These are phyloP conservation scores for Serranus cabrilla DNA, from an alignment of 2,797 vertebrate species.

Conservation along the genomic window DNA sequence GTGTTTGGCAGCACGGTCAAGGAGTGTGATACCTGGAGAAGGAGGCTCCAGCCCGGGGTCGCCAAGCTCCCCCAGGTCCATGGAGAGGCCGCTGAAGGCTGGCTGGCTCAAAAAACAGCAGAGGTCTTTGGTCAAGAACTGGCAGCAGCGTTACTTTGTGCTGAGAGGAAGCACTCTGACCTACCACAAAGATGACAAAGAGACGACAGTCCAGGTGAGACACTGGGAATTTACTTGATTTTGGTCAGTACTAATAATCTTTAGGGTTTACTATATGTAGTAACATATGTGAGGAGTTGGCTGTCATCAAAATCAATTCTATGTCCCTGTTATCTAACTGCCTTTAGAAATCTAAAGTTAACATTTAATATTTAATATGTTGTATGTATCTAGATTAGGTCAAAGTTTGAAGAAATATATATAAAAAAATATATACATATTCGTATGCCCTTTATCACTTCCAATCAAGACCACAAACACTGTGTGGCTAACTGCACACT, in stretches of 20 bases:
- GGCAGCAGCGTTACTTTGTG: conserved; percentile 95
- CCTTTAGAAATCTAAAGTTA: not conserved
- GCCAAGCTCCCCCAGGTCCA: conserved; percentile 70
- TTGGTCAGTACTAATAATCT: not conserved
- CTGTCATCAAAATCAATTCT: not conserved
- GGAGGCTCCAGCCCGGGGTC: conserved; percentile 57
- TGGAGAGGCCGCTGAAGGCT: conserved; percentile 91
- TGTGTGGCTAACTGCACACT: conserved; percentile 51
- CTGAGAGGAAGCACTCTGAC: conserved; percentile 90
- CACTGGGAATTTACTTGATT: not conserved
- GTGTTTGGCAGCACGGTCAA: conserved; percentile 88
- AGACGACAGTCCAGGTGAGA: conserved; percentile 91
- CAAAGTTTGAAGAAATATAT: no score
- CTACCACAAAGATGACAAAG: conserved; percentile 96
- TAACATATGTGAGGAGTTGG: not conserved
- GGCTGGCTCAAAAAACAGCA: conserved; percentile 98
- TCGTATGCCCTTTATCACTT: conserved; percentile 19
- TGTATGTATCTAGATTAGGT: not conserved
- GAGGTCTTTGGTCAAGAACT: conserved; percentile 95
- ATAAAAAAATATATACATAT: not conserved
- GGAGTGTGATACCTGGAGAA: conserved; percentile 91
- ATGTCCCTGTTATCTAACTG: not conserved
- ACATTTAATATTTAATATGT: not conserved
- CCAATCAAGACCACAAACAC: conserved; percentile 39
- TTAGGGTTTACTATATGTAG: not conserved